phyloP scores from a whole-genome alignment of 2,113 vertebrate genomes.

The Fregata magnificens region DNA sequence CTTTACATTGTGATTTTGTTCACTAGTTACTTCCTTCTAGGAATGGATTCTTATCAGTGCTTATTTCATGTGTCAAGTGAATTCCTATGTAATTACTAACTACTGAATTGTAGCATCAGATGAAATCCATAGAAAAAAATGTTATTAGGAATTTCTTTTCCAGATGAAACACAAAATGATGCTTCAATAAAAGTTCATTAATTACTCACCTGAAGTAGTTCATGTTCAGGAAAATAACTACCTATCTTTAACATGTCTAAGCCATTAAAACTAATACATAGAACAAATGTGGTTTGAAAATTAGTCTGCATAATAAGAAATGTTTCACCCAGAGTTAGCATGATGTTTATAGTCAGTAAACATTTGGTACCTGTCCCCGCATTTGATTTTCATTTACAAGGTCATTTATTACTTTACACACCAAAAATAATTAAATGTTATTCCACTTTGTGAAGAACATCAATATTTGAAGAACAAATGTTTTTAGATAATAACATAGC shows the following conservation, averaged over 20 bases:
- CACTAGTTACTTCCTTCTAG: not conserved
- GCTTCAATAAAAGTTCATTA: constrained; percentile 13
- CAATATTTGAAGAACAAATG: constrained; percentile 14
- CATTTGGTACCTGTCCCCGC: not conserved
- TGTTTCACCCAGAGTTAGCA: not conserved
- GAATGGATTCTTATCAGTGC: not conserved
- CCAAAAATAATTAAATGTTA: constrained; percentile 30
- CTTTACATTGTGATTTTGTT: not conserved
- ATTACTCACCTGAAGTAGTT: not conserved
- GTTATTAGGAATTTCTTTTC: not conserved
- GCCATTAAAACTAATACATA: constrained; percentile 6
- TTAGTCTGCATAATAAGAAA: not conserved
- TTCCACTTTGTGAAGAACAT: not conserved
- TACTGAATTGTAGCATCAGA: not conserved
- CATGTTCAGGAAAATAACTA: constrained; percentile 1
- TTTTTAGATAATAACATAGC: not conserved
- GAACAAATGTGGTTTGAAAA: not conserved
- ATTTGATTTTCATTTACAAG: constrained; percentile 9
- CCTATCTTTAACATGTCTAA: not conserved
- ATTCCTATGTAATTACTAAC: not conserved
- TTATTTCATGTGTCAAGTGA: not conserved
- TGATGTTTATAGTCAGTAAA: not conserved
- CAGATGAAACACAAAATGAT: not conserved
- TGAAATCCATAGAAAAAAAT: not conserved
- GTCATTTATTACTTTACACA: not conserved